Conservation (phyloP, 2,888 invertebrate species). For the Rosalia funebris region DNA sequence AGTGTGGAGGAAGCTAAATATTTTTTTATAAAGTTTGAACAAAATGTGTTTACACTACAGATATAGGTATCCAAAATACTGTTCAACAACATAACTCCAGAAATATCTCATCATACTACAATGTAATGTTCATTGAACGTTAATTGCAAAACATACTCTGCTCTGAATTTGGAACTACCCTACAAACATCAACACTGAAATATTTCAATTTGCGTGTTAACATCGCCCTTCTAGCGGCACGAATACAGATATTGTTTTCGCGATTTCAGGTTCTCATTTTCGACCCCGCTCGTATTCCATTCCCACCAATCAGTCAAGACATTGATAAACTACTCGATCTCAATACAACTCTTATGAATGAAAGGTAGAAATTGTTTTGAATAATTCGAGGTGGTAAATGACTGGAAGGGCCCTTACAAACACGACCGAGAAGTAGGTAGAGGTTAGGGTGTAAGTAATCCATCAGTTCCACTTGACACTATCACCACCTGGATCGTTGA, state of each 20-base stretch:
- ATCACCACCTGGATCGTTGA: conserved; percentile 52
- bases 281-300: neutral
- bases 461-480: conserved; percentile 49
- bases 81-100: too few species aligned
- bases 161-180: too few species aligned
- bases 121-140: too few species aligned
- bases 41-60: too few species aligned
- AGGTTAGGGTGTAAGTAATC: conserved; percentile 44
- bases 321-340: conserved; percentile 47
- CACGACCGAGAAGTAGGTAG: conserved; percentile 25
- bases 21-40: too few species aligned
- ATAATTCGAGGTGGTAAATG: conserved; percentile 41
- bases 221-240: neutral
- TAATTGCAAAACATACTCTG: too few species aligned
- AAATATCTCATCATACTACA: too few species aligned
- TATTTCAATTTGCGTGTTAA: too few species aligned
- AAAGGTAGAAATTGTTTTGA: conserved; percentile 48
- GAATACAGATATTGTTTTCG: neutral
- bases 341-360: conserved; percentile 44
- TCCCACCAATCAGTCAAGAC: conserved; percentile 37
- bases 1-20: too few species aligned
- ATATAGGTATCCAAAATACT: too few species aligned
- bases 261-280: neutral
- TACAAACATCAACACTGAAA: too few species aligned
- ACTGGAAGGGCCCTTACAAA: conserved; percentile 20